Conservation (phyloP, 1,140 invertebrate genomes). For the Trialeurodes vaporariorum region DNA sequence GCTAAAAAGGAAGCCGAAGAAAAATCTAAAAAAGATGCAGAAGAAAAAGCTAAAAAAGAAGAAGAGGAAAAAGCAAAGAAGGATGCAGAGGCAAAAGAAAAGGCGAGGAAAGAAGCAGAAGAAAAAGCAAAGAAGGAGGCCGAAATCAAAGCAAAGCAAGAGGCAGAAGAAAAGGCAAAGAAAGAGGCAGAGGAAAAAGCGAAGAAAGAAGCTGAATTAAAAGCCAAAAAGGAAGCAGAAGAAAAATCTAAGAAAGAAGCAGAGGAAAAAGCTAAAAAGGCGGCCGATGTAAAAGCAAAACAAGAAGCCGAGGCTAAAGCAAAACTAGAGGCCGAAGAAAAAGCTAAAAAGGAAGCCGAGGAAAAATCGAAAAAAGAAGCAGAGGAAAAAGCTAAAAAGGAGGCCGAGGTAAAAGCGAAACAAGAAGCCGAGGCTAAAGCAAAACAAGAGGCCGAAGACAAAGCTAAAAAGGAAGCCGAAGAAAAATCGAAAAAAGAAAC, state of each 20-base stretch:
- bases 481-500: constrained; percentile 13
- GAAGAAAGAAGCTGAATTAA: constrained; percentile 10
- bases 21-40: constrained; percentile 14
- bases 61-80: constrained; percentile 17
- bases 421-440: constrained; percentile 20
- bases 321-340: constrained; percentile 19
- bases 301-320: constrained; percentile 15
- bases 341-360: constrained; percentile 12
- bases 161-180: constrained; percentile 12
- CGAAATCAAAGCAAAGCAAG: constrained; percentile 18
- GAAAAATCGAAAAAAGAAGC: constrained; percentile 17
- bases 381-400: constrained; percentile 14
- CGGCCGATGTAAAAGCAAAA: constrained; percentile 16
- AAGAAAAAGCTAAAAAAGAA: constrained; percentile 23
- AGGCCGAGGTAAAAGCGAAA: constrained; percentile 17
- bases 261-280: constrained; percentile 14
- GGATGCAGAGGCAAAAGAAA: constrained; percentile 15
- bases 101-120: constrained; percentile 11
- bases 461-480: constrained; percentile 17
- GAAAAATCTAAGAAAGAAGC: constrained; percentile 17
- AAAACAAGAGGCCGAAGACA: constrained; percentile 4
- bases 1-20: constrained; percentile 15
- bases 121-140: constrained; percentile 19
- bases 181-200: constrained; percentile 18
- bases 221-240: constrained; percentile 18